Base-by-base conservation (phyloP, 2,888 invertebrate genomes). In the Plagiodera versicolora region DNA sequence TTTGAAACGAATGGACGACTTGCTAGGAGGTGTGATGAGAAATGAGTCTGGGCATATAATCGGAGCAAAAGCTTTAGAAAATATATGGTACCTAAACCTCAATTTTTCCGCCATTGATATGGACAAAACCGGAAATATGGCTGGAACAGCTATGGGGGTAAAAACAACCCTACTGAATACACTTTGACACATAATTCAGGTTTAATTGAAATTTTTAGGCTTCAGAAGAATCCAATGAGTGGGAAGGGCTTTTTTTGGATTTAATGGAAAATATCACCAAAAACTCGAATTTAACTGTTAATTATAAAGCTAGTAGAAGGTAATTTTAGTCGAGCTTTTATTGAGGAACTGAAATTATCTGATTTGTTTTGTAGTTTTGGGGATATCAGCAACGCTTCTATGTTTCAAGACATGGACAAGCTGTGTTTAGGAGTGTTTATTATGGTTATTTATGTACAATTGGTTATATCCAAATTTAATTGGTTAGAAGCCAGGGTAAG, bases 131-230 rank as follows among this genome's bases (percentile, higher is more conserved):
- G 89, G 89, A 58, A 90, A 89, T 76, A 81, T 85, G 69, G 86
- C 89, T 14, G 91, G 91, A 52, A 90, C 91, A 35, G 88, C 89
- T 72, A 89, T 90, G 72, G 89, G 88, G 88, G 90, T 72, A 65
- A 60, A n/a, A n/a, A n/a, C n/a, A n/a, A n/a, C n/a, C n/a, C n/a
- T n/a, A n/a, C n/a, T n/a, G n/a, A n/a, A n/a, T n/a, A n/a, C n/a
- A n/a, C n/a, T n/a, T n/a, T n/a, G n/a, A n/a, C n/a, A n/a, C n/a
- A n/a, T n/a, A n/a, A n/a, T n/a, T n/a, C n/a, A n/a, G n/a, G n/a
- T n/a, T n/a, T n/a, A 51, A 44, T 6, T 9, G 5, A 14, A 32
- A 5, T n/a, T 24, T 16, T 20, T 14, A 83, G 83, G 82, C 81
- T 17, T 80, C 87, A 1, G 76, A 83, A 63, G 83, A 84, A 63